Percentiles rank a stretch among this genome's conserved stretches.
Evolutionary conservation across 2,888 invertebrate species (phyloP).

Genomic region (Pherbina coryleti): DNA sequence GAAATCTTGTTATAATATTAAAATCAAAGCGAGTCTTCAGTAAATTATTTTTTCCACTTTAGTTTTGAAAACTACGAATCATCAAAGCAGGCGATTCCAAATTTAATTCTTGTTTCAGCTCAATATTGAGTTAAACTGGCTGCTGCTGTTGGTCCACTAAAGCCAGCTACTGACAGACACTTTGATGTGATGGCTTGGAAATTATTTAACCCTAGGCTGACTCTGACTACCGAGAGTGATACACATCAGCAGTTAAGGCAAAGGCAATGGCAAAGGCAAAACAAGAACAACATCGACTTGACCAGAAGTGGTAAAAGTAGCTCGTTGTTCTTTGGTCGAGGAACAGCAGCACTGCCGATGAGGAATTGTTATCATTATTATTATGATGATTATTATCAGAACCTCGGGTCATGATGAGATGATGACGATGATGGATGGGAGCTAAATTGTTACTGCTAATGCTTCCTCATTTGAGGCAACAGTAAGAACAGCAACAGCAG

Average conservation of each 20-base stretch:
- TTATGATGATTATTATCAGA: slow-evolving; percentile 38
- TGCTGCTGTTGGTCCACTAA: neutral
- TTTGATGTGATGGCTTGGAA: neutral
- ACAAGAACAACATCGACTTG: slow-evolving; percentile 5
- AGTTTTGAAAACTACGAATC: neutral
- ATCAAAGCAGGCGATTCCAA: slow-evolving; percentile 12
- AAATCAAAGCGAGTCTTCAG: too few relatives aligned
- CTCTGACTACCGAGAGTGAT: slow-evolving; percentile 21
- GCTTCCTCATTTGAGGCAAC: slow-evolving; percentile 34
- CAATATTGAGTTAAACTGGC: neutral
- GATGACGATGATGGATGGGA: slow-evolving; percentile 35
- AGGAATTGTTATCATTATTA: slow-evolving; percentile 31
- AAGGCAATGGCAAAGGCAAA: neutral
- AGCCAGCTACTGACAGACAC: neutral
- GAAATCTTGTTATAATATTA: too few relatives aligned
- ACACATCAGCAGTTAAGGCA: neutral
- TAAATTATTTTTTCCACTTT: neutral
- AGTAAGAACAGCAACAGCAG: neutral
- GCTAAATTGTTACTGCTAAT: slow-evolving; percentile 20
- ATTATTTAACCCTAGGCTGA: slow-evolving; percentile 33
- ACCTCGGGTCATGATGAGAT: slow-evolving; percentile 29
- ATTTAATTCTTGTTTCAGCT: slow-evolving; percentile 14
- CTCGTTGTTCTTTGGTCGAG: neutral
- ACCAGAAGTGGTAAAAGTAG: slow-evolving; percentile 20
- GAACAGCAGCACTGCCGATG: neutral